These are phyloP conservation scores for Myiopsitta monachus DNA, from an alignment of 2,113 vertebrate species.

Conservation along the genomic window DNA sequence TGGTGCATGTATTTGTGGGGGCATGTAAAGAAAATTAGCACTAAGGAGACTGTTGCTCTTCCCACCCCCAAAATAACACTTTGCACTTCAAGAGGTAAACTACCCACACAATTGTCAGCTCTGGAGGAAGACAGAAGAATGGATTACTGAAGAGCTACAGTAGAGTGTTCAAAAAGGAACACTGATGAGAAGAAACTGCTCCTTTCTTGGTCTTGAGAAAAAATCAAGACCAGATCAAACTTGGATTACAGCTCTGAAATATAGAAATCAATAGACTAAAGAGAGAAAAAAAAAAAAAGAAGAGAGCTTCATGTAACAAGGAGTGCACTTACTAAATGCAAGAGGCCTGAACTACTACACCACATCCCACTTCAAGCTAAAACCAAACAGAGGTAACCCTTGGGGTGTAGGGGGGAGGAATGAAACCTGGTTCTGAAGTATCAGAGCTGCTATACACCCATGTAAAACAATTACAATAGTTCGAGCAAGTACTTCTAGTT, in stretches of 20 bases:
- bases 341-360: background rate
- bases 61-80: slow-evolving; percentile 54
- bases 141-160: background rate
- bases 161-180: background rate
- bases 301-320: background rate
- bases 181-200: background rate
- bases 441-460: background rate
- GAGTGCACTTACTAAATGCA: background rate
- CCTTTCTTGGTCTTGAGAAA: background rate
- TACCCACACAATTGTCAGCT: slow-evolving; percentile 34
- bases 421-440: background rate
- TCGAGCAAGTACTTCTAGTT: background rate
- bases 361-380: background rate
- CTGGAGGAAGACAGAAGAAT: background rate
- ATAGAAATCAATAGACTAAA: background rate
- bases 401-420: background rate
- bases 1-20: slow-evolving; percentile 14
- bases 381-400: background rate
- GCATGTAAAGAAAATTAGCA: slow-evolving; percentile 25
- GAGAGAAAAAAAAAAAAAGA: background rate
- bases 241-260: background rate
- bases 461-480: background rate
- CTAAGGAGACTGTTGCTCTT: slow-evolving; percentile 39
- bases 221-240: background rate
- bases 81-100: slow-evolving; percentile 50